Evolutionary conservation across 2,888 invertebrate species (phyloP), one percentile per base, ranked within the genome.

Genomic region (Yponomeuta malinellus): DNA sequence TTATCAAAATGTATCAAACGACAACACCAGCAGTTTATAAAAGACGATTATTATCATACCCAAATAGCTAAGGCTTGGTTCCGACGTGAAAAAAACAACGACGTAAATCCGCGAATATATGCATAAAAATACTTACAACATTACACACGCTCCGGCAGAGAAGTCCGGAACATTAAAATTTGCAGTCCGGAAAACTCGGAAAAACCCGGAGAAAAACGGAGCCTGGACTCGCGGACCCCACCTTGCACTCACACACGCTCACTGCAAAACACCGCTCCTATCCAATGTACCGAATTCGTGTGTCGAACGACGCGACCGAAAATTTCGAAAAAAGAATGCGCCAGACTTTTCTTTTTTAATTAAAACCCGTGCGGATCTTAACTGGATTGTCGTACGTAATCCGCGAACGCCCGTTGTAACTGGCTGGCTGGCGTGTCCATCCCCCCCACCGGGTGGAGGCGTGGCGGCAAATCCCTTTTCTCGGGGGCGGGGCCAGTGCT

Each of bases 371-470:
- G 75, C 73, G 73, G 68, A 70, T 72, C 71, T 71, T 73, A 76
- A 80, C 78, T 79, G 79, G 78, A 78, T 77, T 78, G 86, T 84
- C 78, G 86, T 85, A 82, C 84, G 84, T 80, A 81, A 80, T 82
- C 80, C 84, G 89, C 89, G 89, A 88, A 87, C 82, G 86, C 84
- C 74, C 74, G 74, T 77, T 75, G 74, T 73, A 81, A 90, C 90
- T 90, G 90, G 88, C 90, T 80, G 88, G 86, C 84, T 84, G 78
- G 74, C 75, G 72, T 69, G 70, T 64, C 73, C 74, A 75, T 79
- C 86, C 87, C 85, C 85, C 77, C 81, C 78, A 75, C 72, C 29
- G 23, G 23, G 12, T 74, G 10, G 23, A 85, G 81, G 89, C 89
- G 90, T 83, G 87, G 89, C 81, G 82, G 81, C 78, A 76, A 71